phyloP scores from a whole-genome alignment of 2,797 vertebrate genomes.

The Pseudochirops corinnae region DNA sequence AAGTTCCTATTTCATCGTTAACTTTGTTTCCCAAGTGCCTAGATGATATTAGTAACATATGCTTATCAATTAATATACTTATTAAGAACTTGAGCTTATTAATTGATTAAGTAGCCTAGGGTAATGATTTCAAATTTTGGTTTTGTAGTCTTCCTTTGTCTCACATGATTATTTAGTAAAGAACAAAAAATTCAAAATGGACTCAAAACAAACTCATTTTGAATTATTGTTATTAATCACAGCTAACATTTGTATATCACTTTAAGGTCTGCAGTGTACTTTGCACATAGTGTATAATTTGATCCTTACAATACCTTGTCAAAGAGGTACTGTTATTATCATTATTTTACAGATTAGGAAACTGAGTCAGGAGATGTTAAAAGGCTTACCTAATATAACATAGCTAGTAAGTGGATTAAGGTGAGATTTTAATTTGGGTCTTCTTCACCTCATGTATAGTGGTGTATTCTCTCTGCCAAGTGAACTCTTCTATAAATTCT shows the following conservation, averaged over 20 bases:
- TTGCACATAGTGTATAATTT: neutral
- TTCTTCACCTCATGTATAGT: neutral
- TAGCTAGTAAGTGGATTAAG: neutral
- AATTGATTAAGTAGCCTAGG: neutral
- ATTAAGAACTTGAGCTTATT: neutral
- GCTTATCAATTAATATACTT: neutral
- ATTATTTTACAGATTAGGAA: neutral
- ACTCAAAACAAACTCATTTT: neutral
- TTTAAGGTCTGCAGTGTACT: neutral
- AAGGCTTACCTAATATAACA: neutral
- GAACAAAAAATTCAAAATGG: neutral
- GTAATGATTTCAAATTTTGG: neutral
- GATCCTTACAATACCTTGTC: neutral
- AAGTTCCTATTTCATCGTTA: neutral
- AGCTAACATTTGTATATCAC: neutral
- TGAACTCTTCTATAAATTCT: neutral
- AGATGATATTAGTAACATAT: neutral
- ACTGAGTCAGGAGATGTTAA: neutral
- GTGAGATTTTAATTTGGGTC: neutral
- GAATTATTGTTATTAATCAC: neutral
- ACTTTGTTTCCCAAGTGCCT: neutral
- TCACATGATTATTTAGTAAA: neutral
- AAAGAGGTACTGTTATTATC: neutral
- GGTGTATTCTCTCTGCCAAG: neutral
- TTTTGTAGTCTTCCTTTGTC: neutral